These are phyloP conservation scores for Raillietiella orientalis DNA, from an alignment of 2,888 invertebrate genomes.

Conservation along the genomic window DNA sequence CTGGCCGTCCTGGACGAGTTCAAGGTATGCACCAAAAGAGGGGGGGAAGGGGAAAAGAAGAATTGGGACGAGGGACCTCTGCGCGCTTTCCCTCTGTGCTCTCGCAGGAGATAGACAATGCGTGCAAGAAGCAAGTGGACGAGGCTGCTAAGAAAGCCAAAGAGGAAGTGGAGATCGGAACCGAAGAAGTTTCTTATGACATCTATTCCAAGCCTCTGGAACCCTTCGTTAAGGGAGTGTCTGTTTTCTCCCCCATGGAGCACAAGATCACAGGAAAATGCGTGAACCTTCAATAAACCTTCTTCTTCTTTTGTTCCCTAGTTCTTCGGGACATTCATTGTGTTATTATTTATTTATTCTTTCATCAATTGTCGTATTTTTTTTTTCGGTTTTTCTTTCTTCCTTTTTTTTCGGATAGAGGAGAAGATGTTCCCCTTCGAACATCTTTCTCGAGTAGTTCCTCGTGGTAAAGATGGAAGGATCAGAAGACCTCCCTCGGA, in stretches of 20 bases:
- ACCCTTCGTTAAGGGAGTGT: conserved; percentile 25
- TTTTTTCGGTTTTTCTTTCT: too few species aligned
- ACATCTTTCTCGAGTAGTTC: too few species aligned
- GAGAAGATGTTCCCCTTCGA: too few species aligned
- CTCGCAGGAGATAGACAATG: conserved; percentile 35
- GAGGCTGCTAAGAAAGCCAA: conserved; percentile 45
- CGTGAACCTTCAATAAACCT: conserved; percentile 12
- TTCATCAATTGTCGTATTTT: too few species aligned
- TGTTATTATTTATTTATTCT: too few species aligned
- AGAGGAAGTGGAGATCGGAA: conserved; percentile 34
- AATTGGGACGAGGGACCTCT: not conserved
- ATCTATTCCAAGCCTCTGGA: conserved; percentile 34
- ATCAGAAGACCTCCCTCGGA: too few species aligned
- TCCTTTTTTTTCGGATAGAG: too few species aligned
- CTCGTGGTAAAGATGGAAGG: too few species aligned
- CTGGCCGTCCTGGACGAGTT: conserved; percentile 54
- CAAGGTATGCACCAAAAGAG: too few species aligned
- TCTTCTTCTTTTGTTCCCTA: not conserved
- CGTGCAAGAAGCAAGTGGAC: conserved; percentile 57
- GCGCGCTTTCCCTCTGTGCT: not conserved
- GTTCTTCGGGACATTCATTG: too few species aligned
- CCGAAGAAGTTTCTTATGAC: conserved; percentile 42
- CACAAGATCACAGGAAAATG: conserved; percentile 16
- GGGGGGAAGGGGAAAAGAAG: not conserved
- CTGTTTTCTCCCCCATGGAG: conserved; percentile 15